Conservation (phyloP, 2,113 vertebrate species). For the Sus scrofa region T2T-Sscrofa CM000819.6:136892001-136892500, state of each 20-base stretch:
- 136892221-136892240: background rate
- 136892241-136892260: background rate
- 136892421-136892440: background rate
- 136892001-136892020: background rate
- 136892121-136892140: background rate
- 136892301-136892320: background rate
- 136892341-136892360: background rate
- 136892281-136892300: background rate
- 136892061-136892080: background rate
- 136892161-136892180: background rate
- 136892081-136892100: background rate
- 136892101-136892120: background rate
- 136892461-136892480: background rate
- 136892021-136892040: background rate
- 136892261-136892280: background rate
- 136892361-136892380: background rate
- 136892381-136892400: background rate
- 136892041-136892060: background rate
- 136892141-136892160: background rate
- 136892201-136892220: background rate
- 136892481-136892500: background rate
- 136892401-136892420: background rate
- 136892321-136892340: background rate
- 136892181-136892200: background rate
- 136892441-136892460: background rate